Evolutionary conservation across 2,113 vertebrate genomes (phyloP).

Genomic region (Indicator maculatus): DNA sequence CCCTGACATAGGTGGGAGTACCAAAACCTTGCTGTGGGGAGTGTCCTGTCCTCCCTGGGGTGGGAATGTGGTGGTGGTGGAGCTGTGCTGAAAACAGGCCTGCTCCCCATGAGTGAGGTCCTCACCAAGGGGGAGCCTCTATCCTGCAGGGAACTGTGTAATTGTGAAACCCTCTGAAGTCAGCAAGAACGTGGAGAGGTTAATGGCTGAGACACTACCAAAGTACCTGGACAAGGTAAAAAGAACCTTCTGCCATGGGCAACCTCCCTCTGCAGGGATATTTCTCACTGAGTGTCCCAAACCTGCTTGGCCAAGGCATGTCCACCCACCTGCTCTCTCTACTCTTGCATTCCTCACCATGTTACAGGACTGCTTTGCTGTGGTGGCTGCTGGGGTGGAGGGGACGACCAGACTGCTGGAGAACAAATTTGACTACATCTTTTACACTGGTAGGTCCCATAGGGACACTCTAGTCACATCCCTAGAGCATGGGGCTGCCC

Average conservation of each 20-base stretch:
- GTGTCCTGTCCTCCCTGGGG: too few relatives aligned
- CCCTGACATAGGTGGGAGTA: too few relatives aligned
- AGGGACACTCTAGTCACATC: too few relatives aligned
- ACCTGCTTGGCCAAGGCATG: not conserved
- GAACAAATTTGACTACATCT: slow-evolving; percentile 88
- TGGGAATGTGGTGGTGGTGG: not conserved
- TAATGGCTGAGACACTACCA: slow-evolving; percentile 75
- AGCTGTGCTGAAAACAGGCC: too few relatives aligned
- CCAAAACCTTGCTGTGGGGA: too few relatives aligned
- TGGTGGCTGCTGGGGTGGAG: slow-evolving; percentile 70
- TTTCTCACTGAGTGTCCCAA: not conserved
- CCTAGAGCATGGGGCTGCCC: too few relatives aligned
- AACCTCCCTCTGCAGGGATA: too few relatives aligned
- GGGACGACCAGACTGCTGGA: slow-evolving; percentile 81
- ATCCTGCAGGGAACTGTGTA: slow-evolving; percentile 82
- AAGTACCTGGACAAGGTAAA: slow-evolving; percentile 86
- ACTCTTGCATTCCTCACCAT: too few relatives aligned
- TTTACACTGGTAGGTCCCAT: slow-evolving; percentile 80
- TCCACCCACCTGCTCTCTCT: not conserved
- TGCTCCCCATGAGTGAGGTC: too few relatives aligned
- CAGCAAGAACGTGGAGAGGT: slow-evolving; percentile 72
- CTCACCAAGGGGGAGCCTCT: not conserved
- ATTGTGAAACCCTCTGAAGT: slow-evolving; percentile 83
- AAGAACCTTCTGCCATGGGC: not conserved
- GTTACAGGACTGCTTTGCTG: slow-evolving; percentile 84